phyloP scores from a whole-genome alignment of 2,113 vertebrate species.

The Colinus virginianus region DNA sequence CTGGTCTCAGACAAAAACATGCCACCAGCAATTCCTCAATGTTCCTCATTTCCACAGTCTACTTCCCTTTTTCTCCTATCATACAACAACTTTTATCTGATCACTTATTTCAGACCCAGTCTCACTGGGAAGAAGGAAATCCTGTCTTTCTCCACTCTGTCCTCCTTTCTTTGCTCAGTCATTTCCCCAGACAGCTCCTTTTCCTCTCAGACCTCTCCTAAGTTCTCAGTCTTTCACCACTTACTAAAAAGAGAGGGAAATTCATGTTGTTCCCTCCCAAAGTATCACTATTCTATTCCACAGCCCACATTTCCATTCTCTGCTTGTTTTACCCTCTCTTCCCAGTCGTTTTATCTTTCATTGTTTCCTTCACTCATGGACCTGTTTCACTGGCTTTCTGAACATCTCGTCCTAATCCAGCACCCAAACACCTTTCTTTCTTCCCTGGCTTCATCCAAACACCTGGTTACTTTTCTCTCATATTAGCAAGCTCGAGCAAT shows the following conservation, averaged over 20 bases:
- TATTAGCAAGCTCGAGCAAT: background rate
- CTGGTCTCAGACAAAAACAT: background rate
- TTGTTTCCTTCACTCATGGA: background rate
- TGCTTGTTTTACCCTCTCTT: background rate
- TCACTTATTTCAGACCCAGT: background rate
- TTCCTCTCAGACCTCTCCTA: background rate
- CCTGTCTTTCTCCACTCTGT: background rate
- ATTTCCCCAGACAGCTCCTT: background rate
- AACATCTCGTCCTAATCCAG: background rate
- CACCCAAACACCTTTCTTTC: rapidly evolving
- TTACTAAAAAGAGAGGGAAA: background rate
- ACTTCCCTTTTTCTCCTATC: background rate
- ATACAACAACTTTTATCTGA: background rate
- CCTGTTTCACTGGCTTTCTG: background rate
- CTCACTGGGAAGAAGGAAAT: background rate
- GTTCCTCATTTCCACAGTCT: background rate
- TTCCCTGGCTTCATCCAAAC: background rate
- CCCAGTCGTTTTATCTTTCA: background rate
- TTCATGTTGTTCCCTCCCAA: background rate
- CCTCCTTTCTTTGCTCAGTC: background rate
- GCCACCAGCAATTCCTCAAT: background rate
- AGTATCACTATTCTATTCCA: background rate
- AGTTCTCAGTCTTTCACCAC: background rate
- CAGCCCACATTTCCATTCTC: background rate
- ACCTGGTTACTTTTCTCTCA: background rate